Percentiles rank a stretch among this genome's conserved stretches.
Conservation (phyloP, 2,797 vertebrate species). For the Ambastaia sidthimunki region DNA sequence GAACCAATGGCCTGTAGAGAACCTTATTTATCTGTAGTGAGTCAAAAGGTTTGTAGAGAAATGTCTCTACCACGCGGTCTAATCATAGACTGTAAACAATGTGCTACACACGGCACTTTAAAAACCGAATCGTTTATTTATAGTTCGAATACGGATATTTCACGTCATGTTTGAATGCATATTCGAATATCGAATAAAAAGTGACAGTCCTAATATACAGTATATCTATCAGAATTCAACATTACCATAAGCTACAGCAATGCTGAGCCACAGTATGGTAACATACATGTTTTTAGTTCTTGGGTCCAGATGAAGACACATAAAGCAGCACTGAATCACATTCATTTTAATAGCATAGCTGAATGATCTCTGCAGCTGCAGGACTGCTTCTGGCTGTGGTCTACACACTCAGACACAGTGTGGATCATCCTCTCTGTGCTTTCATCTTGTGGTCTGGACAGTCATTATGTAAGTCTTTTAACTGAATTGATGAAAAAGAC, state of each 20-base stretch:
- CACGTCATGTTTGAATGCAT: too few species aligned
- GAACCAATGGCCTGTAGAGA: neutral
- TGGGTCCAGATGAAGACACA: neutral
- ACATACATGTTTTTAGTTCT: neutral
- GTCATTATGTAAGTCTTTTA: conserved; percentile 39
- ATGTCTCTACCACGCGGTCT: too few species aligned
- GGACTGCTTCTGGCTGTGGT: neutral
- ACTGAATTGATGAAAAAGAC: conserved; percentile 25
- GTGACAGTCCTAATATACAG: too few species aligned
- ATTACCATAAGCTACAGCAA: too few species aligned
- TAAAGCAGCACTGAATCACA: neutral
- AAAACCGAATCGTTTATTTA: too few species aligned
- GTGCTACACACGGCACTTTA: too few species aligned
- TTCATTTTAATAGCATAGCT: conserved; percentile 18
- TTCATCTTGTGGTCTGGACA: conserved; percentile 44
- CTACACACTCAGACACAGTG: conserved; percentile 6
- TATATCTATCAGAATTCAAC: too few species aligned
- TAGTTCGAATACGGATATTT: too few species aligned
- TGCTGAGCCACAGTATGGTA: too few species aligned
- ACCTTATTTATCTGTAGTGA: neutral
- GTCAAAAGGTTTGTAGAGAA: too few species aligned
- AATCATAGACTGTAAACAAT: too few species aligned
- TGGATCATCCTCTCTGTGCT: neutral
- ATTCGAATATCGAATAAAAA: too few species aligned
- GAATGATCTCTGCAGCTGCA: conserved; percentile 38